Base-by-base conservation (phyloP, 2,113 vertebrate genomes). In the Motacilla alba region DNA sequence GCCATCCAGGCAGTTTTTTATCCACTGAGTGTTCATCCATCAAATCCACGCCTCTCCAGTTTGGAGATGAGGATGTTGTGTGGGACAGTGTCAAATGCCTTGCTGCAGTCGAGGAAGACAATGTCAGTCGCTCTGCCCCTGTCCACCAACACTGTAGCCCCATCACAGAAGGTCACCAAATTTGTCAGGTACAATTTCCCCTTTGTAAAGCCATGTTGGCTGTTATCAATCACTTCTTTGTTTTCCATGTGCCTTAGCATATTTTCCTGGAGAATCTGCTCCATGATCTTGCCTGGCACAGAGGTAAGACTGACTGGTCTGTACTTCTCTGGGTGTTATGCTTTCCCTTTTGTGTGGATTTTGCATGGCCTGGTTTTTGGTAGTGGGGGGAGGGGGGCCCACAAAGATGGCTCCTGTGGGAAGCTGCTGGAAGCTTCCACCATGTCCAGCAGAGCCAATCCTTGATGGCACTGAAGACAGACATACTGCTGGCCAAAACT, bases 21-120 rank as follows among this genome's bases (percentile, higher is more conserved):
- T 13, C 5, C 27, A 28, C 8, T 22, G 33, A 69, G 37, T 44
- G 27, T 33, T 27, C 46, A 46, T 39, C 37, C 18, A 46, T 46
- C 9, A 39, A 37, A 46, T 78, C 46, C 18, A 27, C 0, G 0
- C 18, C 46, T 69, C 39, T 69, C 18, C 39, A 27, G 1, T 39
- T 33, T 52, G 31, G 44, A 68, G 17, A 33, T 6, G 18, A 37
- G 10, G 53, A 46, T 44, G 15, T 43, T 35, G 11, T 46, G 27
- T 33, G 15, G 33, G 46, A 44, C 46, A 69, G 37, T 3, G 22
- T 33, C 27, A 77, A 44, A 68, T 0, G 0, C 11, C 44, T 43
- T 52, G 37, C 27, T 0, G 37, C 33, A 59, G 2, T 27, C 8
- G 27, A 35, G 7, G 16, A 2, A 31, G 62, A 43, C 8, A 16